Conservation (phyloP, 2,797 vertebrate genomes). For the Anas georgica region DNA sequence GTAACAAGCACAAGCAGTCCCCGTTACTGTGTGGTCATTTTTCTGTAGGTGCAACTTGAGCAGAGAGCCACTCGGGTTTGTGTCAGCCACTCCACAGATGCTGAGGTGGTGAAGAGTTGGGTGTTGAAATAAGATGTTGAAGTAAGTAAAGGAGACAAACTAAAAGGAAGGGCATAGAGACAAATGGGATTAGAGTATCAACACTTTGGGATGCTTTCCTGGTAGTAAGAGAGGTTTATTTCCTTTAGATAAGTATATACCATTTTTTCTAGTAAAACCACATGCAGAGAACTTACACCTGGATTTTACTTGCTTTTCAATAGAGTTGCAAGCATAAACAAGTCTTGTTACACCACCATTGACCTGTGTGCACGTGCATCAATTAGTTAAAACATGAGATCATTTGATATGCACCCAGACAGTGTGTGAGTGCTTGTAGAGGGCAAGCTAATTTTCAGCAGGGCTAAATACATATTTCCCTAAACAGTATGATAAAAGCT, state of each 20-base stretch:
- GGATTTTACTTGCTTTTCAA: background rate
- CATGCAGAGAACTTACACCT: background rate
- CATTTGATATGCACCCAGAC: background rate
- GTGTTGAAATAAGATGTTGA: background rate
- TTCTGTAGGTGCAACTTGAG: background rate
- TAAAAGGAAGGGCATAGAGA: rapidly evolving
- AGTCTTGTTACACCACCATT: background rate
- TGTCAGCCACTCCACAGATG: background rate
- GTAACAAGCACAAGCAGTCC: background rate
- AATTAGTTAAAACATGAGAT: background rate
- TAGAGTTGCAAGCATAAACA: background rate
- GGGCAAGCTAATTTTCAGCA: background rate
- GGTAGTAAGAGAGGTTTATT: background rate
- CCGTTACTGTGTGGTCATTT: background rate
- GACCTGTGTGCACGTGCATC: background rate
- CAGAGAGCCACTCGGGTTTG: background rate
- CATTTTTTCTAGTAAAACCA: background rate
- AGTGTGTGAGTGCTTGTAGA: background rate
- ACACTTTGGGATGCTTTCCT: rapidly evolving
- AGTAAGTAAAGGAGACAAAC: background rate
- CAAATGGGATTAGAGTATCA: background rate
- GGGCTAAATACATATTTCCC: background rate
- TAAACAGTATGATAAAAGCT: background rate
- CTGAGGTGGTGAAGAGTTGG: background rate
- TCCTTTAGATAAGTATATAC: background rate